A percentile compares a stretch with the other conserved stretches of the same genome.
Conservation (phyloP, 2,888 invertebrate genomes). For the Punctoribates punctum region DNA sequence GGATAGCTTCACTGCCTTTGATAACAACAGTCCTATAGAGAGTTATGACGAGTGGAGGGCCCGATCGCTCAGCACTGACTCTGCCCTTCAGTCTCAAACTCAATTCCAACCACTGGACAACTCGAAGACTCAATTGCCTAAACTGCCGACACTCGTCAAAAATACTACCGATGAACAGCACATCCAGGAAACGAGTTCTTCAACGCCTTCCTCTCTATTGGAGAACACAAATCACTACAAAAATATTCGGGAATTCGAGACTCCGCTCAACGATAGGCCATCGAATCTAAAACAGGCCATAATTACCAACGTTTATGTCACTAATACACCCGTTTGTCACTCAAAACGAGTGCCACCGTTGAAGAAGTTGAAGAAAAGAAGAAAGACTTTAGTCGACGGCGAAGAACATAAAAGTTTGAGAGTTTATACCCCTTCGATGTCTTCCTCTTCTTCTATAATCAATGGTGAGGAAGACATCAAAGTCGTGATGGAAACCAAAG, state of each 20-base stretch:
- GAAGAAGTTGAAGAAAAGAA: constrained; percentile 32
- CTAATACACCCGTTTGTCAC: constrained; percentile 36
- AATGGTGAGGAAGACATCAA: constrained; percentile 13
- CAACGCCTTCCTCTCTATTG: not conserved
- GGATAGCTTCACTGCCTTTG: not conserved
- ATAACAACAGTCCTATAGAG: not conserved
- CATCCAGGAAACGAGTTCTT: constrained; percentile 1
- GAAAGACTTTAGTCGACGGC: not conserved
- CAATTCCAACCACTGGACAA: not conserved
- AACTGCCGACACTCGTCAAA: constrained; percentile 40
- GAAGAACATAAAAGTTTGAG: not conserved
- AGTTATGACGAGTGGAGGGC: constrained; percentile 22
- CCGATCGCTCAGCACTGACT: constrained; percentile 2
- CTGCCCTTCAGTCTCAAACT: not conserved
- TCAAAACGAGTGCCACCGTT: constrained; percentile 40
- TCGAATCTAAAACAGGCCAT: constrained; percentile 43
- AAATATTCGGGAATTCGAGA: constrained; percentile 37
- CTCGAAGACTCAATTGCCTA: constrained; percentile 21
- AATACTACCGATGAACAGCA: not conserved
- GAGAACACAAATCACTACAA: constrained; percentile 17
- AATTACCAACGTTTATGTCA: constrained; percentile 45
- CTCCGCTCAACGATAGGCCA: constrained; percentile 25
- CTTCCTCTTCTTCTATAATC: constrained; percentile 21
- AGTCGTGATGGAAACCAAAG: constrained; percentile 13
- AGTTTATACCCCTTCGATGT: constrained; percentile 28